A percentile compares a stretch with the other conserved stretches of the same genome.
Evolutionary conservation across 2,113 vertebrate species (phyloP).

Genomic region (Nanorana parkeri): DNA sequence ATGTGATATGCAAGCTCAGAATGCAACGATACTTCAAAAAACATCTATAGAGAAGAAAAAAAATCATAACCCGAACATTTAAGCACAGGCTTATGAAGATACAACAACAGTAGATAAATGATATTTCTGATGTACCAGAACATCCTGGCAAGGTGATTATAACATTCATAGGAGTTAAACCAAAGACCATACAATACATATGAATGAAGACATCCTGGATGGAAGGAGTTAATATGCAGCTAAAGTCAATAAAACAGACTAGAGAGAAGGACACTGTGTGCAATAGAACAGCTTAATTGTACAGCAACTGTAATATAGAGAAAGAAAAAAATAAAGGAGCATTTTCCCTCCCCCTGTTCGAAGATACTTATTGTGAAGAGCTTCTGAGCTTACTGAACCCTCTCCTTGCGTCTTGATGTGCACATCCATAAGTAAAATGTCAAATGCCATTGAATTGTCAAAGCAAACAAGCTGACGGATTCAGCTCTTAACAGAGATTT

Average conservation of each 20-base stretch:
- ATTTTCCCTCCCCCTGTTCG: neutral
- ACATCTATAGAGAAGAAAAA: no score
- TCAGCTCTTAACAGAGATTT: no score
- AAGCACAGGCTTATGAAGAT: no score
- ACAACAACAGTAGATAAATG: no score
- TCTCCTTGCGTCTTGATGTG: neutral
- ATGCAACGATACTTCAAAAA: no score
- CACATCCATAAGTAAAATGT: conserved; percentile 16
- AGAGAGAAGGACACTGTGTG: neutral
- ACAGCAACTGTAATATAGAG: neutral
- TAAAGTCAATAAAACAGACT: conserved; percentile 16
- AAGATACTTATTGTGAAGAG: conserved; percentile 28
- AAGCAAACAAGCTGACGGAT: conserved; percentile 10
- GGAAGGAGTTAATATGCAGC: neutral
- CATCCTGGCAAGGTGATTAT: neutral
- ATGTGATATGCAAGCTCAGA: no score
- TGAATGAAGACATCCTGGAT: neutral
- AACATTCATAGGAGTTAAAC: neutral
- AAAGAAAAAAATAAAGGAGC: neutral
- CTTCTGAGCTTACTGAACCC: neutral
- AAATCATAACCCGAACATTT: no score
- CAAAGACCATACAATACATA: neutral
- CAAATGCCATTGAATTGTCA: conserved; percentile 36
- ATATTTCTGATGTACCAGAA: no score
- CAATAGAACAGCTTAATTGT: neutral